Conservation (phyloP, 2,888 invertebrate species). For the Zhuqinia jingwanae region DNA sequence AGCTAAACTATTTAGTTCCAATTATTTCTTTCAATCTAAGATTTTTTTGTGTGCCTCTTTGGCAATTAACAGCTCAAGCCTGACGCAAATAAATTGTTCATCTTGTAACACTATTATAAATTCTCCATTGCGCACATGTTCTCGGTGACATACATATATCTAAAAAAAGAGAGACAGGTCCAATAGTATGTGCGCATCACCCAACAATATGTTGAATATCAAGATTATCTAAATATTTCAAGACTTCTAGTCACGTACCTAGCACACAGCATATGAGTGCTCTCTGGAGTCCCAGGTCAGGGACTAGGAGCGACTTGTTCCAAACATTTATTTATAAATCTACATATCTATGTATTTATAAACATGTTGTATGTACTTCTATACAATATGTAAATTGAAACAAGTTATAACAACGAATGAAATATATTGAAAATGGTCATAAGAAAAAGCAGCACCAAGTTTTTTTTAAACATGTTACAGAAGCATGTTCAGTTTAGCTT, state of each 20-base stretch:
- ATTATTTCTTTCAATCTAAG: constrained; percentile 36
- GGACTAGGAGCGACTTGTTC: constrained; percentile 14
- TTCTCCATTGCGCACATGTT: constrained; percentile 6
- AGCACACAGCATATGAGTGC: neutral
- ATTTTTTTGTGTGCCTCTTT: neutral
- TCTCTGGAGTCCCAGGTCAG: constrained; percentile 6
- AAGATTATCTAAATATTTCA: constrained; percentile 2
- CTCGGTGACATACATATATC: constrained; percentile 25
- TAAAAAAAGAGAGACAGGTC: neutral
- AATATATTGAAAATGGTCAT: no score
- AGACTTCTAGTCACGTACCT: constrained; percentile 26
- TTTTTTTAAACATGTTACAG: no score
- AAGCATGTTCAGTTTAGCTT: no score
- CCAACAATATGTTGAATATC: constrained; percentile 28
- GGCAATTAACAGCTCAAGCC: constrained; percentile 13
- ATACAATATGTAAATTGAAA: no score
- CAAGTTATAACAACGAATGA: no score
- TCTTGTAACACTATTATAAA: neutral
- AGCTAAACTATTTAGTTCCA: constrained; percentile 27
- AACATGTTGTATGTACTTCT: no score
- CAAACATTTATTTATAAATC: neutral
- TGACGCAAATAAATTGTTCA: neutral
- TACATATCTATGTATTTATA: no score
- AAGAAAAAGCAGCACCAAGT: no score
- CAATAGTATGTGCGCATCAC: neutral